Conservation (phyloP, 2,888 invertebrate species). For the Tolmerus cingulatus region DNA sequence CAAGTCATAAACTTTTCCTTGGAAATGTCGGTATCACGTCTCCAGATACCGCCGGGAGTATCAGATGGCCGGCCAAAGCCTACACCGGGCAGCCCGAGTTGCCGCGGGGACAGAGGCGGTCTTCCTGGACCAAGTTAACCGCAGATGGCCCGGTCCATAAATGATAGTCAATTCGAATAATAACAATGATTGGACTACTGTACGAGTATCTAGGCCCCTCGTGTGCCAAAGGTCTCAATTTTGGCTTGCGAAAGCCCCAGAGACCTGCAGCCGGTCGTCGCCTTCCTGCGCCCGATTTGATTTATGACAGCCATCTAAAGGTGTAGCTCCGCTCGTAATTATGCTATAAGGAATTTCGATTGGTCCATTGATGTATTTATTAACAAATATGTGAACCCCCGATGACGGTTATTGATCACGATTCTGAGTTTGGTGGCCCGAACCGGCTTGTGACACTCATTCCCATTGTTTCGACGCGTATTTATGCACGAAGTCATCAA, state of each 20-base stretch:
- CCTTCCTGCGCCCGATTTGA: conserved; percentile 17
- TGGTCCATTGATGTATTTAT: conserved; percentile 45
- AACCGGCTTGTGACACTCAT: neutral
- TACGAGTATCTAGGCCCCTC: conserved; percentile 40
- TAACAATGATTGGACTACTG: conserved; percentile 44
- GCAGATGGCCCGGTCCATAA: conserved; percentile 20
- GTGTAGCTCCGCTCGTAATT: conserved; percentile 25
- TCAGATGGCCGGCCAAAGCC: neutral
- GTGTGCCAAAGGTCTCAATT: conserved; percentile 47
- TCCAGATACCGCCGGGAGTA: conserved; percentile 10
- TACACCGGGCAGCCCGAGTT: neutral
- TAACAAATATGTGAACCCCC: conserved; percentile 43
- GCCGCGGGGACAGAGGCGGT: conserved; percentile 21
- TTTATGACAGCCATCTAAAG: conserved; percentile 37
- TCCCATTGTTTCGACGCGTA: neutral
- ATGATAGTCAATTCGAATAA: conserved; percentile 30
- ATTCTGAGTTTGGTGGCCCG: neutral
- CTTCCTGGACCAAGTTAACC: conserved; percentile 18
- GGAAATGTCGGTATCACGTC: conserved; percentile 31
- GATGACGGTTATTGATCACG: conserved; percentile 46
- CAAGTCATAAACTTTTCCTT: conserved; percentile 33
- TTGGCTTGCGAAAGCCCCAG: conserved; percentile 17
- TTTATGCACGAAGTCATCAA: neutral
- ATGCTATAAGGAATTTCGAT: conserved; percentile 43
- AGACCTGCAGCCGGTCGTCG: conserved; percentile 11